Evolutionary conservation across 2,888 invertebrate species (phyloP).

Genomic region (Macrosiphum euphorbiae): DNA sequence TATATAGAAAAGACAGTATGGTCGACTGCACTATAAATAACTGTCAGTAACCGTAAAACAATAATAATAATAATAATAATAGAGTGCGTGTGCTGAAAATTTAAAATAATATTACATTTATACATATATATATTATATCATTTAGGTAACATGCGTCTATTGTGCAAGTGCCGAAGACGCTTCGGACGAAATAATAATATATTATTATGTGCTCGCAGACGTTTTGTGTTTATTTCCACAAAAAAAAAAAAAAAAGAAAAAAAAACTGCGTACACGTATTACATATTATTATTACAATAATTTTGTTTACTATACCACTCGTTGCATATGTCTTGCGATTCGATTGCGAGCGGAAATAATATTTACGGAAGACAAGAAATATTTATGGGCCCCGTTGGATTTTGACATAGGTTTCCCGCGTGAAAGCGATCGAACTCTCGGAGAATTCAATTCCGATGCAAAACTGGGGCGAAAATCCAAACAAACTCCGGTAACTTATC

Average conservation of each 20-base stretch:
- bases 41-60: not conserved
- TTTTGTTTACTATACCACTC: not conserved
- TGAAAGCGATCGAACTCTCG: not conserved
- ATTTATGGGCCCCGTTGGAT: not conserved
- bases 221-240: not conserved
- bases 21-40: not conserved
- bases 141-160: not conserved
- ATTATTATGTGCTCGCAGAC: not conserved
- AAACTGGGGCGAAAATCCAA: constrained; percentile 18
- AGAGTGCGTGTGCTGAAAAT: not conserved
- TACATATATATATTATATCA: not conserved
- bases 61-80: not conserved
- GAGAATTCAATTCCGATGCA: constrained; percentile 29
- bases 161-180: not conserved
- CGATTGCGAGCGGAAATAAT: constrained; percentile 4
- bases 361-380: not conserved
- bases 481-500: constrained; percentile 8
- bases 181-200: not conserved
- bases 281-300: constrained; percentile 4
- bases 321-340: not conserved
- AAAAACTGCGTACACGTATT: not conserved
- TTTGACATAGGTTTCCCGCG: not conserved
- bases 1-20: not conserved
- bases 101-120: not conserved
- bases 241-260: not conserved